Evolutionary conservation across 53 echinoderm and acorn worm genomes (phyloP), one percentile per base, ranked within the genome.

Genomic region (Patiria pectinifera): DNA sequence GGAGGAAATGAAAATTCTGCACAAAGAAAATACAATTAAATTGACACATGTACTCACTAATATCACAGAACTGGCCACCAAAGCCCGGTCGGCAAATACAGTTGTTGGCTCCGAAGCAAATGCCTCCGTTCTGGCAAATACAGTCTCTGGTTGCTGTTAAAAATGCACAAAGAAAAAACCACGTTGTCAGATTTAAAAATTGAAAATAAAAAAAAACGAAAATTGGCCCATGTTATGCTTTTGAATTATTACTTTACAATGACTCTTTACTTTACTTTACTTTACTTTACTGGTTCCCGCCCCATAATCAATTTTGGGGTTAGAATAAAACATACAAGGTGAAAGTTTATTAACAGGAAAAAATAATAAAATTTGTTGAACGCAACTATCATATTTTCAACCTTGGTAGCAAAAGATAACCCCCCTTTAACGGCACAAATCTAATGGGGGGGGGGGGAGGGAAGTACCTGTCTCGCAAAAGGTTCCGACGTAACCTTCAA

Each of bases 21-120:
- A 53, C 8, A 5, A 53, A 53, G 53, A 5, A 53, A 53, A 53
- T 53, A 53, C 5, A 5, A 53, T 6, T 8, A 6, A 53, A 53
- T 53, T 8, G 49, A n/a, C n/a, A 35, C 35, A 35, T 35, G 35
- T 35, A 35, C 90, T 87, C 70, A 96, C 97, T 87, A 86, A 69
- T 83, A 76, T 97, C 97, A 92, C 97, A 97, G 44, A 91, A 76
- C 18, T 87, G 53, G 43, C 97, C 97, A 1, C 88, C 87, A 14
- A 89, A 97, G 15, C 95, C 95, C 43, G 84, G 85, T 16, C 53
- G 48, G 61, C 97, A 97, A 4, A 72, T 44, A 86, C 97, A 97
- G 43, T 89, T 85, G 26, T 93, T 91, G 21, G 87, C 83, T 19
- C 82, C 86, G 58, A 94, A 85, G 82, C 97, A 97, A 23, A 91